These are phyloP conservation scores for Octonoba sinensis DNA, from an alignment of 2,888 invertebrate genomes.

Conservation along the genomic window DNA sequence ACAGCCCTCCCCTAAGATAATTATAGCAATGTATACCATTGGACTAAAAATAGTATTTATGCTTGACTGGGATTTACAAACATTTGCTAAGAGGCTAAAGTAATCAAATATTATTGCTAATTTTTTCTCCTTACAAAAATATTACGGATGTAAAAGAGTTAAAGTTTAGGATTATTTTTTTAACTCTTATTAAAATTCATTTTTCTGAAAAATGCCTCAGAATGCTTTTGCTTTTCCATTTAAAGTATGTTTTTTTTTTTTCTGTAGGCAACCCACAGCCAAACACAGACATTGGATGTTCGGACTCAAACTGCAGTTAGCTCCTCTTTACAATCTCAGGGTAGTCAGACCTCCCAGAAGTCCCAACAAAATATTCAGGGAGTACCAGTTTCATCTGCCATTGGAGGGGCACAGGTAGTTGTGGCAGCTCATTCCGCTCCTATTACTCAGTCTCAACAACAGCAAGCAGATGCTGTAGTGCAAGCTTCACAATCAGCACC, in stretches of 20 bases:
- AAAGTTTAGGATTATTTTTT: too few species aligned
- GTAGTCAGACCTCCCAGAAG: constrained; percentile 37
- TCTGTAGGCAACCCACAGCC: constrained; percentile 40
- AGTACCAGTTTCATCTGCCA: constrained; percentile 28
- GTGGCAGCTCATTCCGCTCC: constrained; percentile 49
- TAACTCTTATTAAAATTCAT: too few species aligned
- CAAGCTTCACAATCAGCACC: constrained; percentile 58
- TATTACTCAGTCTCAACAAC: constrained; percentile 65
- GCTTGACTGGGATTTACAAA: too few species aligned
- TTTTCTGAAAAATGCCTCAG: too few species aligned
- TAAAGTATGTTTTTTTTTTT: not conserved
- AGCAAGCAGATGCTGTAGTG: constrained; percentile 56
- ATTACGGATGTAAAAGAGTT: too few species aligned
- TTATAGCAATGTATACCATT: too few species aligned
- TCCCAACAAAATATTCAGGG: constrained; percentile 44
- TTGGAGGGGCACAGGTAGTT: constrained; percentile 38
- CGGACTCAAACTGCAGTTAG: constrained; percentile 34
- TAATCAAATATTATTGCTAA: too few species aligned
- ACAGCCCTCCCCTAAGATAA: too few species aligned
- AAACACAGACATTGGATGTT: constrained; percentile 41
- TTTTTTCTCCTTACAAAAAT: too few species aligned
- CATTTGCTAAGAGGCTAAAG: too few species aligned
- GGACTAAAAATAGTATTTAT: too few species aligned
- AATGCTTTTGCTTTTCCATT: too few species aligned
- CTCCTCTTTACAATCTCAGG: constrained; percentile 28